Percentiles rank a stretch among this genome's conserved stretches.
Conservation (phyloP, 1,140 invertebrate species). For the Chionoecetes opilio region DNA sequence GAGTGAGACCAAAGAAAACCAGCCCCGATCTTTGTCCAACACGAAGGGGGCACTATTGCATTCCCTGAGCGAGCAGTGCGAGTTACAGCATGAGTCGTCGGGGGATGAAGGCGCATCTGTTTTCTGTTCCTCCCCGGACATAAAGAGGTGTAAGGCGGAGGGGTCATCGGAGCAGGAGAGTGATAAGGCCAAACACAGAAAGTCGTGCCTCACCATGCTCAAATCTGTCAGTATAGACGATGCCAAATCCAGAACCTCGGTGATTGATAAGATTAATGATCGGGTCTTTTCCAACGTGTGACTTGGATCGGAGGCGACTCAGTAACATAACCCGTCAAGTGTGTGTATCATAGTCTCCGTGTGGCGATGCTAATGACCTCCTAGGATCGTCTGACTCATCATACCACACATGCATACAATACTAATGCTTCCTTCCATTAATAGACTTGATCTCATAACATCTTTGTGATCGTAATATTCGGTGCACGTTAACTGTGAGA, state of each 20-base stretch:
- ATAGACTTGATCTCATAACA: too few relatives aligned
- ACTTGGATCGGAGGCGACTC: neutral
- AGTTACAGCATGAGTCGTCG: conserved; percentile 37
- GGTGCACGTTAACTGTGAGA: too few relatives aligned
- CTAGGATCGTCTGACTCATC: too few relatives aligned
- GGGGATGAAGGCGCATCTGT: conserved; percentile 41
- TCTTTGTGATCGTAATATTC: too few relatives aligned
- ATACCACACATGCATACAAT: too few relatives aligned
- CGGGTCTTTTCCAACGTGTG: conserved; percentile 55
- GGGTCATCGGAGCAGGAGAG: conserved; percentile 30
- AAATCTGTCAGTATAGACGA: conserved; percentile 41
- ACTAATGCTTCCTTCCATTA: too few relatives aligned
- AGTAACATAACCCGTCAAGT: too few relatives aligned
- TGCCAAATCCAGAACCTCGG: conserved; percentile 41
- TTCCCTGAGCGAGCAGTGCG: conserved; percentile 66
- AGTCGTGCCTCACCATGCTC: conserved; percentile 33
- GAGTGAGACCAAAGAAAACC: conserved; percentile 44
- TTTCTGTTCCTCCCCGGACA: conserved; percentile 34
- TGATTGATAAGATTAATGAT: conserved; percentile 67
- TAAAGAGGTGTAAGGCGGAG: neutral
- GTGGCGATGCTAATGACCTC: too few relatives aligned
- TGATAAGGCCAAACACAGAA: conserved; percentile 25
- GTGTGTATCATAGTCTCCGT: neutral
- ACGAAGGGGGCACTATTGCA: conserved; percentile 37
- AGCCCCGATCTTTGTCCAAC: neutral